These are phyloP conservation scores for Ornithorhynchus anatinus DNA, from an alignment of 2,113 vertebrate species.

Conservation along the genomic window DNA sequence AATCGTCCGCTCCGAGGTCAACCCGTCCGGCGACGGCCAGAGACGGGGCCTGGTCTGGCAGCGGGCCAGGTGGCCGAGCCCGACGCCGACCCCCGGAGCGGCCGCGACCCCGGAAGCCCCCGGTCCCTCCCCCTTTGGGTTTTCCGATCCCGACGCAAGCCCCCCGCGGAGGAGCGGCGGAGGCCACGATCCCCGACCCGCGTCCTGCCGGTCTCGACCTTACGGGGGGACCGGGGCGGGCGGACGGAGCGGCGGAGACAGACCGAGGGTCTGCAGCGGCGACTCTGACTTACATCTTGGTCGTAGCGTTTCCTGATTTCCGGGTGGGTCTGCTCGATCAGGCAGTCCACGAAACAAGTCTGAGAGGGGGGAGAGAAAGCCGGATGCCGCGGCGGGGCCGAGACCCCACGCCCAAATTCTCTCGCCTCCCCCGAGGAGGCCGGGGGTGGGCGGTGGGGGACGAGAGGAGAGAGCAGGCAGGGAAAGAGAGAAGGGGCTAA, in stretches of 20 bases:
- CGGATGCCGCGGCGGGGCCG: not conserved
- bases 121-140: too few relatives aligned
- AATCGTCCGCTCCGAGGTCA: too few relatives aligned
- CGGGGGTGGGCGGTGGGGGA: not conserved
- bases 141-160: too few relatives aligned
- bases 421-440: not conserved
- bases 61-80: too few relatives aligned
- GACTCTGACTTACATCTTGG: constrained; percentile 84
- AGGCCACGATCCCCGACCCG: not conserved
- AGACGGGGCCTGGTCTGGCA: too few relatives aligned
- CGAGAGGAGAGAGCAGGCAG: not conserved
- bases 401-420: not conserved
- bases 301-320: constrained; percentile 96
- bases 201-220: not conserved
- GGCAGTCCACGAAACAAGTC: constrained; percentile 97
- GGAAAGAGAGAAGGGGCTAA: constrained; percentile 2
- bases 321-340: constrained; percentile 97
- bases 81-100: too few relatives aligned
- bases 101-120: too few relatives aligned
- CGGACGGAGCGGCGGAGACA: not conserved
- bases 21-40: too few relatives aligned
- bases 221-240: not conserved
- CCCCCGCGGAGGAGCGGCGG: too few relatives aligned
- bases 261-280: not conserved
- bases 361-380: constrained; percentile 56